These are phyloP conservation scores for Nudaria mundana DNA, from an alignment of 2,888 invertebrate species.

Conservation along the genomic window DNA sequence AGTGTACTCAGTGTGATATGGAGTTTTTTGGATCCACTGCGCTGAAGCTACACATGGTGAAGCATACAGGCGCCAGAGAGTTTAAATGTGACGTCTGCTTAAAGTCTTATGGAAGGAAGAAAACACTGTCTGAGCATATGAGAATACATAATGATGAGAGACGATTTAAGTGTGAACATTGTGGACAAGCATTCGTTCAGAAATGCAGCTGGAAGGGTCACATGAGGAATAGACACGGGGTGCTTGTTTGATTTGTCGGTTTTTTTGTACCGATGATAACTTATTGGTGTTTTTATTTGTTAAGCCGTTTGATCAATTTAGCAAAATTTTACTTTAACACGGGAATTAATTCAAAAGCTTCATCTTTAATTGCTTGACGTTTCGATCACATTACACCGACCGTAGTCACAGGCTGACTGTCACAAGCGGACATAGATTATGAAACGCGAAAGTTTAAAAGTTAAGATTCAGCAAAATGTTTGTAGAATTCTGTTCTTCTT, in stretches of 20 bases:
- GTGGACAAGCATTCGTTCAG: conserved; percentile 39
- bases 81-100: conserved; percentile 45
- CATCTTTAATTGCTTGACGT: no score
- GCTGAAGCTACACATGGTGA: conserved; percentile 43
- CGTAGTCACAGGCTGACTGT: no score
- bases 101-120: conserved; percentile 44
- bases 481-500: no score
- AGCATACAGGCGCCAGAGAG: conserved; percentile 40
- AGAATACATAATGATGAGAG: conserved; percentile 45
- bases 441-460: no score
- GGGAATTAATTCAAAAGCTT: no score
- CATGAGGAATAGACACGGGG: conserved; percentile 35
- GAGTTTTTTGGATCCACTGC: conserved; percentile 46
- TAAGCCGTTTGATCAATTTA: no score
- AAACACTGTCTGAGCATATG: conserved; percentile 44
- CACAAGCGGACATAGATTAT: no score
- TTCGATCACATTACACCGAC: no score
- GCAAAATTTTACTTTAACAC: no score
- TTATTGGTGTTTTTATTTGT: no score
- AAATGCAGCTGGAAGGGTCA: conserved; percentile 44
- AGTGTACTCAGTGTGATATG: conserved; percentile 51
- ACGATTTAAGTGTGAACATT: conserved; percentile 37
- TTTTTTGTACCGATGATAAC: no score
- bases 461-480: no score
- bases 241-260: conserved; percentile 22